Evolutionary conservation across 2,113 vertebrate genomes (phyloP), one percentile per base, ranked within the genome.

Genomic region (Lamprotornis superbus): DNA sequence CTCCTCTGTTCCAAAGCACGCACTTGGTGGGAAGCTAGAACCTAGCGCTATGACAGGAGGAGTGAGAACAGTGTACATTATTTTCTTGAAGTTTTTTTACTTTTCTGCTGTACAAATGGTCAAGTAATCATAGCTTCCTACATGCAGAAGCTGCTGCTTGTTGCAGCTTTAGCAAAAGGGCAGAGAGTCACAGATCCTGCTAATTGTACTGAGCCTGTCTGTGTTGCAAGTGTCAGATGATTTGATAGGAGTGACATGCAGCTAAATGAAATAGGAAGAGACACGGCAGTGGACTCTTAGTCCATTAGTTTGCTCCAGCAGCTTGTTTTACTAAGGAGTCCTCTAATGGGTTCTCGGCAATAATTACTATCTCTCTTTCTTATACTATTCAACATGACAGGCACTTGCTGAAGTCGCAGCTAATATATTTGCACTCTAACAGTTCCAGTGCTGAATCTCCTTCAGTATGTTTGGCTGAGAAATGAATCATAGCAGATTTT

Each of bases 311-410:
- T 98, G 98, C 98, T 97, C 90, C 97, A 97, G 98, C 98, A 98
- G 97, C 98, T 98, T 98, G 98, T 98, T 98, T 98, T 98, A 98
- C 98, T 98, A 98, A 99, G 98, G 98, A 99, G 98, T 97, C 97
- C 98, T 98, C 98, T 99, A 99, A 99, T 99, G 99, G 99, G 98
- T 99, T 99, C 98, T 98, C 95, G 59, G 98, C 98, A 98, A 98
- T 99, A 99, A 99, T 99, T 99, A 99, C 98, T 98, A 96, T 99
- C 98, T 98, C 98, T 98, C 97, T 98, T 98, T 98, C 98, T 98
- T 97, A 94, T 98, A 98, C 98, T 99, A 98, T 98, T 98, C 97
- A 97, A 98, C 97, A 98, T 98, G 98, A 99, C 99, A 98, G 98
- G 97, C 98, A 97, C 97, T 98, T 97, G 98, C 98, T 98, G 96